Evolutionary conservation across 2,113 vertebrate species (phyloP), one percentile per base, ranked within the genome.

Genomic region (Lucifuga dentata): DNA sequence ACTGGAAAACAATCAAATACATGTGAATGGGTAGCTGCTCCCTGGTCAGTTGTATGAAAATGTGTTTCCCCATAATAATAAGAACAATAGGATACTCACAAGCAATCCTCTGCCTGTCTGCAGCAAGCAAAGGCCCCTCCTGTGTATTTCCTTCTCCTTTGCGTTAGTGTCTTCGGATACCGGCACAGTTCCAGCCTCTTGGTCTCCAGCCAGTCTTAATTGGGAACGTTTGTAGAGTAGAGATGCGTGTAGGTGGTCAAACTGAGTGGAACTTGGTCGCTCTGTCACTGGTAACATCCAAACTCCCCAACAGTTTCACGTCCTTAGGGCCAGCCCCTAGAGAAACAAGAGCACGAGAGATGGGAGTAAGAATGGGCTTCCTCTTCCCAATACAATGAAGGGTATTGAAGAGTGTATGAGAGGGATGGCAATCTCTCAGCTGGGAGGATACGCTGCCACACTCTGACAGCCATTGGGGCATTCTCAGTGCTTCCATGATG

Each of bases 51-150:
- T 57, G 60, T 50, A 59, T 72, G 48, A 36, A 73, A 72, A 46
- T 64, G 38, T 61, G 51, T 50, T 43, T 16, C 43, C 21, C 24
- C 26, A 73, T 33, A 51, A 68, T 62, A 65, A 29, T 11, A 29
- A 77, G 40, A 75, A 79, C 81, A 86, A 83, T 59, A 45, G 65
- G 60, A 89, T 79, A 93, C 91, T 93, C 87, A 93, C 91, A 68
- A 86, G 68, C 68, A 75, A 69, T 26, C n/a, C 40, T 58, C 23
- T 60, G 71, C 67, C 55, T 8, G 57, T 78, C 66, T 74, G 55
- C 73, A 53, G 60, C 60, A 49, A 11, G 17, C 43, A 2, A 52
- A 56, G 66, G 64, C 78, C 63, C 68, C 81, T 73, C 75, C 76
- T 64, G 58, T 8, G 56, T 69, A 21, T 44, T 71, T 21, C 58